These are phyloP conservation scores for Macrosoma leucophasiata DNA, from an alignment of 2,888 invertebrate genomes.

Conservation along the genomic window DNA sequence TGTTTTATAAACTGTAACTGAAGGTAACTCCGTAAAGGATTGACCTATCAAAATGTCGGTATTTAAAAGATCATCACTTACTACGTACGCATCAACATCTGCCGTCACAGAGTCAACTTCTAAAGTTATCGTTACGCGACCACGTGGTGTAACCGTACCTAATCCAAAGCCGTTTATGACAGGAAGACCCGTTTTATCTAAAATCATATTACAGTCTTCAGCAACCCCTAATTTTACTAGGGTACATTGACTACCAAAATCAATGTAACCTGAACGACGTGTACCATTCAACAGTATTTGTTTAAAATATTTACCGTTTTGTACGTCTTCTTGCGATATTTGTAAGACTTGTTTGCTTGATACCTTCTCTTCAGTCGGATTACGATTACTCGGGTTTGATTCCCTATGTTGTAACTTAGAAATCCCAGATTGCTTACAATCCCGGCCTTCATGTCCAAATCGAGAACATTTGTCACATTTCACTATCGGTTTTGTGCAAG, in stretches of 20 bases:
- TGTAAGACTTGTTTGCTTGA: neutral
- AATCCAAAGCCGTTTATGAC: constrained; percentile 10
- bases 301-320: constrained; percentile 14
- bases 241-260: constrained; percentile 22
- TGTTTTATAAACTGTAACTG: no score
- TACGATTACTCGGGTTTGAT: no score
- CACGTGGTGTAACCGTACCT: no score
- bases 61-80: no score
- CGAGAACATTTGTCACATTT: constrained; percentile 7
- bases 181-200: constrained; percentile 1
- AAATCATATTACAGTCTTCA: constrained; percentile 1
- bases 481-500: constrained; percentile 1
- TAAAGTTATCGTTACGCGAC: no score
- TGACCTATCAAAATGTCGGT: no score
- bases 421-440: constrained; percentile 3
- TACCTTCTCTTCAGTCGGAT: no score
- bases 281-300: constrained; percentile 8
- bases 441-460: constrained; percentile 1
- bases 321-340: neutral
- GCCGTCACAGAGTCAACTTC: no score
- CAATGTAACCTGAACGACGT: constrained; percentile 10
- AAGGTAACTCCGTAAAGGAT: no score
- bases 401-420: no score
- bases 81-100: no score
- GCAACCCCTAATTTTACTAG: constrained; percentile 7